Evolutionary conservation across 2,797 vertebrate species (phyloP), one percentile per base, ranked within the genome.

Genomic region (Hydrocynus forskahlii): DNA sequence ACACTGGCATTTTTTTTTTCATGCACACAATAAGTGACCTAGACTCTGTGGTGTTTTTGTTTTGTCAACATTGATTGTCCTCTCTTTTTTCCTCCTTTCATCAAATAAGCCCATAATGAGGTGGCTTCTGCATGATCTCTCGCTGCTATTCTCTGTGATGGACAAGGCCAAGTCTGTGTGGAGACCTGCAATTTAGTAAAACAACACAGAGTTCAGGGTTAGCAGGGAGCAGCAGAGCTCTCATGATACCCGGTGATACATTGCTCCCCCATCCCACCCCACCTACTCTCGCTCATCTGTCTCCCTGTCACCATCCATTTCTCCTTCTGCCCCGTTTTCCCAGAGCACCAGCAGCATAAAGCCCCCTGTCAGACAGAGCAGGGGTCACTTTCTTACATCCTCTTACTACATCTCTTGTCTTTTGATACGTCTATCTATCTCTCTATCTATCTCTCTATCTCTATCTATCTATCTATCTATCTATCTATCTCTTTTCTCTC

Each of bases 131-230:
- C 57, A 21, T 52, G 64, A 45, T 77, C 45, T 62, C 59, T 76
- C 62, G 60, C 50, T 69, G 63, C 55, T 62, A 54, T 73, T 48
- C 23, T 74, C 17, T 23, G 71, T 78, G 63, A 81, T 75, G 59
- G 69, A 67, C 79, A 77, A 75, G 79, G 79, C 79, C n/a, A 82
- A 80, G 78, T 64, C 73, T 64, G 19, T 60, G 57, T 76, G 67
- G 69, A 83, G 71, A 83, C 48, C 67, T 74, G 63, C 69, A 81
- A 74, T 82, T 82, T 79, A 29, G 68, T 75, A 82, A 78, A 74
- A 67, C 79, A 70, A 68, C 48, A 29, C 40, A 50, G 67, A 73
- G 76, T 70, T 77, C 35, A 76, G 78, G 63, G 69, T 69, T 63
- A 67, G 77, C 78, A 71, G 81, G 72, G 57, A 66, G 76, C 72